Evolutionary conservation across 2,888 invertebrate species (phyloP), one percentile per base, ranked within the genome.

Genomic region (Slavum lentiscoides): DNA sequence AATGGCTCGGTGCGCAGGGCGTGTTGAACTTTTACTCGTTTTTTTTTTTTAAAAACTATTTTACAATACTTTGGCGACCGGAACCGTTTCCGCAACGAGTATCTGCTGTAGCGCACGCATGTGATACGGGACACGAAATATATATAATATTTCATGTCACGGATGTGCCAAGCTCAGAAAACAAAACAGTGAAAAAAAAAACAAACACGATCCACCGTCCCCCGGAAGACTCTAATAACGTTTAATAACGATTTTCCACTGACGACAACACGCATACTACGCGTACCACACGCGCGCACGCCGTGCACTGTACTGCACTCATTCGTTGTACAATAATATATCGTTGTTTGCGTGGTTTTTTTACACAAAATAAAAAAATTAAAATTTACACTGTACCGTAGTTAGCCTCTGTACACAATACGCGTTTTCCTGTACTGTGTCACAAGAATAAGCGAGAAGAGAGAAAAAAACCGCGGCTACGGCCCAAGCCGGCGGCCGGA

Each of bases 151-250:
- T 73, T 23, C 30, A 73, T 15, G 74, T 62, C 74, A n/a, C 74
- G 74, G 74, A 74, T 53, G 53, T 74, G 73, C 49, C 74, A 17
- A 74, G 15, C 49, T 15, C 62, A 64, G 74, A 62, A 73, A 53
- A 74, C 53, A 55, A 30, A 30, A 64, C 76, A 43, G 30, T 49
- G 8, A 30, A 15, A 49, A 53, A 58, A 69, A 23, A 61, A 53
- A 30, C 30, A 30, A 69, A 59, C 61, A 37, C n/a, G 7, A 23
- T 53, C 61, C 49, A 9, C 61, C 77, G 53, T 53, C 53, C 21
- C 69, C 69, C 77, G 77, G 77, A 77, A 77, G 69, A 77, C 69
- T 61, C 69, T 77, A 77, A 69, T 77, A 77, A 77, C 77, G 77
- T 62, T 70, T 76, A 76, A 76, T 76, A 77, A 77, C 77, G 77